A percentile compares a stretch with the other conserved stretches of the same genome.
phyloP scores from a whole-genome alignment of 2,797 vertebrate genomes.

The Podarcis siculus region DNA sequence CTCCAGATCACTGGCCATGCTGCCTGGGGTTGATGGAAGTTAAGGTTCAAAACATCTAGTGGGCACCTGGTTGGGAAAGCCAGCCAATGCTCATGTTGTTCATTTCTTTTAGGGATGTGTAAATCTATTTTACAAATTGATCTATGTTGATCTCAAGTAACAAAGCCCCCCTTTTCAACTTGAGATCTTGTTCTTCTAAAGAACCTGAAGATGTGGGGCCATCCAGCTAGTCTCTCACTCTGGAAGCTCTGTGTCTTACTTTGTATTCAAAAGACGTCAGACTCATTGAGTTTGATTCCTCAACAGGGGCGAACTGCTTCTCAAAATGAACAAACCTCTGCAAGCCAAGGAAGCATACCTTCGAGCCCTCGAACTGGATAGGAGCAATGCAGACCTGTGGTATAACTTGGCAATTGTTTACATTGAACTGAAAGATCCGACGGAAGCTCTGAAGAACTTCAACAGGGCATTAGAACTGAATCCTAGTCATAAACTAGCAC shows the following conservation, averaged over 20 bases:
- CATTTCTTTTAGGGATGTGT: not conserved
- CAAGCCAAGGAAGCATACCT: conserved; percentile 96
- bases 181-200: not conserved
- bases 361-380: conserved; percentile 91
- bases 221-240: not conserved
- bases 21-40: not conserved
- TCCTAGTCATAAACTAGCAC: conserved; percentile 90
- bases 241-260: not conserved
- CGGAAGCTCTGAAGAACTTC: conserved; percentile 94
- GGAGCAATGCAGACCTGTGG: conserved; percentile 94
- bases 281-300: conserved; percentile 45
- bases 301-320: conserved; percentile 91
- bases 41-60: not conserved
- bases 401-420: conserved; percentile 98
- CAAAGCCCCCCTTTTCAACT: not conserved
- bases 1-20: not conserved
- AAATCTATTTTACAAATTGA: not conserved
- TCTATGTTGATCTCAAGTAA: not conserved
- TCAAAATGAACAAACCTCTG: conserved; percentile 97
- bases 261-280: not conserved
- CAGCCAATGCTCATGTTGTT: not conserved
- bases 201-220: not conserved
- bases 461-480: conserved; percentile 93
- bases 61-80: not conserved
- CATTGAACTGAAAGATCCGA: conserved; percentile 96